Evolutionary conservation across 2,113 vertebrate genomes (phyloP).

Genomic region (Cromileptes altivelis): DNA sequence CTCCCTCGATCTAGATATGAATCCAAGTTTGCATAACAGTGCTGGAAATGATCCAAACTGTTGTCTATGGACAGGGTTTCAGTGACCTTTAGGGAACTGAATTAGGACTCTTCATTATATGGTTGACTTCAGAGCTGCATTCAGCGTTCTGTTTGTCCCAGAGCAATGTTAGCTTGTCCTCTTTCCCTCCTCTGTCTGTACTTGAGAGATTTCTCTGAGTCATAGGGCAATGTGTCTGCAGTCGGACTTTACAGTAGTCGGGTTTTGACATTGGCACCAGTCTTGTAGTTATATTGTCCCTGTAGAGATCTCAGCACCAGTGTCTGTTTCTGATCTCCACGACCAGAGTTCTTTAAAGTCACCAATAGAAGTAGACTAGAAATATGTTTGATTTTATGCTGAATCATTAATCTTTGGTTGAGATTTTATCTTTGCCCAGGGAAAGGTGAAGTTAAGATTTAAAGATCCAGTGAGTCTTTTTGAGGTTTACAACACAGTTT

Average conservation of each 20-base stretch:
- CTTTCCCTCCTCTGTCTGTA: constrained; percentile 14
- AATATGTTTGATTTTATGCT: constrained; percentile 10
- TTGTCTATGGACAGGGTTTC: not conserved
- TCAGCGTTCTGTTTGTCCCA: constrained; percentile 15
- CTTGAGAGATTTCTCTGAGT: constrained; percentile 24
- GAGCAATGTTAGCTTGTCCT: constrained; percentile 24
- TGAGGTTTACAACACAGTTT: too few species aligned
- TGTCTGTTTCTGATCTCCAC: not conserved
- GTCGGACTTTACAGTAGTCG: not conserved
- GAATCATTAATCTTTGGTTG: not conserved
- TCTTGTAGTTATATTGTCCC: not conserved
- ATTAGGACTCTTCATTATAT: constrained; percentile 12
- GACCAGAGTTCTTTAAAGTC: not conserved
- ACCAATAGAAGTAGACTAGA: not conserved
- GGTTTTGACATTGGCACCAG: constrained; percentile 14
- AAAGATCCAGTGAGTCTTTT: not conserved
- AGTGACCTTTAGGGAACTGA: constrained; percentile 38
- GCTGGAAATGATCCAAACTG: constrained; percentile 39
- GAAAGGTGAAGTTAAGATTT: constrained; percentile 3
- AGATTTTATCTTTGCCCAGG: not conserved
- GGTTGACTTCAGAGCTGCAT: not conserved
- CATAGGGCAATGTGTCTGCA: constrained; percentile 25
- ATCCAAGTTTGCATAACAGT: constrained; percentile 19
- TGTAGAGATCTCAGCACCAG: not conserved
- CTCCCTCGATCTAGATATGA: not conserved